A percentile compares a stretch with the other conserved stretches of the same genome.
These are phyloP conservation scores for Loxodonta africana DNA, from an alignment of 2,113 vertebrate genomes.

Conservation along the genomic window DNA sequence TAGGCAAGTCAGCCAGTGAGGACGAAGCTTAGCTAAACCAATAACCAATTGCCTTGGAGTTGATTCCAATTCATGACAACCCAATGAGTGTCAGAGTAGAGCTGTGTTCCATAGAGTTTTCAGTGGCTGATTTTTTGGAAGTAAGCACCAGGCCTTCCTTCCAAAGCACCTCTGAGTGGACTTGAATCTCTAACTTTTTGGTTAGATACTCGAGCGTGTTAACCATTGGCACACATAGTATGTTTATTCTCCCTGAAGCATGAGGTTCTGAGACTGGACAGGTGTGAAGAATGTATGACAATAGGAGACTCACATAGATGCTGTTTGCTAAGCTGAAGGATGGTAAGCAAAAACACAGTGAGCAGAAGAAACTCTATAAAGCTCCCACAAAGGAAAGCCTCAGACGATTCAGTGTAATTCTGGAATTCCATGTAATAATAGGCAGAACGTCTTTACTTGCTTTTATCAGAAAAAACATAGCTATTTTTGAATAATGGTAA, in stretches of 20 bases:
- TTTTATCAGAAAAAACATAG: not conserved
- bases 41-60: not conserved
- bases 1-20: not conserved
- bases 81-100: not conserved
- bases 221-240: not conserved
- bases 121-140: not conserved
- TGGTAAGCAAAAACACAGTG: not conserved
- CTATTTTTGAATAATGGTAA: conserved; percentile 4
- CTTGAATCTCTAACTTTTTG: too few relatives aligned
- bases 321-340: not conserved
- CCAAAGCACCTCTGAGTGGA: too few relatives aligned
- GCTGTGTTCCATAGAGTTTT: not conserved
- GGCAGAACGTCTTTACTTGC: not conserved
- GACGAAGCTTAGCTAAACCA: not conserved
- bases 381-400: not conserved
- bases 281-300: not conserved
- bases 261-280: not conserved
- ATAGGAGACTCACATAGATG: not conserved
- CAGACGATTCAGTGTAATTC: not conserved
- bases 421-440: conserved; percentile 8
- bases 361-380: not conserved
- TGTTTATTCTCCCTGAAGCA: not conserved
- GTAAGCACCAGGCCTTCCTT: not conserved
- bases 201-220: not conserved
- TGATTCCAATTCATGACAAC: not conserved